Evolutionary conservation across 1,140 invertebrate species (phyloP).

Genomic region (Heliconius eleuchia): DNA sequence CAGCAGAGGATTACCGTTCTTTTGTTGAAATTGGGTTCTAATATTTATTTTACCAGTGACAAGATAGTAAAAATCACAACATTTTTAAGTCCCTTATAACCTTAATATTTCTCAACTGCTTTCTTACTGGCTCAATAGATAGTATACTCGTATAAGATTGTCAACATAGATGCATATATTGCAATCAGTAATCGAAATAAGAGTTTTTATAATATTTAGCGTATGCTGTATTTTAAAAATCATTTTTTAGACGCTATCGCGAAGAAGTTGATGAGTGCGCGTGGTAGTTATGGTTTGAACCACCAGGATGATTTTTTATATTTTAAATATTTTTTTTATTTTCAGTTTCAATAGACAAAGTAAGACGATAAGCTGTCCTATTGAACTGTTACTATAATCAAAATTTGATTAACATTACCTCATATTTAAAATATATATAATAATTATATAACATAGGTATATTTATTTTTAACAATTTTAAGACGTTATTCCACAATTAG

Average conservation of each 20-base stretch:
- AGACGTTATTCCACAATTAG: too few relatives aligned
- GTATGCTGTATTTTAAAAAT: neutral
- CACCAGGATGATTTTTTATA: too few relatives aligned
- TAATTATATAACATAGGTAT: too few relatives aligned
- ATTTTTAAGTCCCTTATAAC: neutral
- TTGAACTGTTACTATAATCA: too few relatives aligned
- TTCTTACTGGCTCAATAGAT: neutral
- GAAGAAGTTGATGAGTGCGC: neutral
- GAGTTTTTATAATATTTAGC: neutral
- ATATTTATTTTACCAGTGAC: slow-evolving; percentile 26
- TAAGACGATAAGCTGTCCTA: too few relatives aligned
- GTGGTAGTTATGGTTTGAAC: neutral
- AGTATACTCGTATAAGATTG: neutral
- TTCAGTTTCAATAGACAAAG: too few relatives aligned
- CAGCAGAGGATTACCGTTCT: slow-evolving; percentile 26
- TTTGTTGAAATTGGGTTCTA: slow-evolving; percentile 28
- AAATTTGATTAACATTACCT: too few relatives aligned
- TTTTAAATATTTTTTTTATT: too few relatives aligned
- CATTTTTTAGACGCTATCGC: neutral
- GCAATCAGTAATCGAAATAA: neutral
- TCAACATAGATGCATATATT: too few relatives aligned
- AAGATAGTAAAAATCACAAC: slow-evolving; percentile 23
- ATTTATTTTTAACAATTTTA: too few relatives aligned
- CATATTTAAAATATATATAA: too few relatives aligned
- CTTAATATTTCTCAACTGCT: slow-evolving; percentile 3